Percentiles rank a stretch among this genome's conserved stretches.
Conservation (phyloP, 1,140 invertebrate species). For the Thaumatotibia leucotreta region DNA sequence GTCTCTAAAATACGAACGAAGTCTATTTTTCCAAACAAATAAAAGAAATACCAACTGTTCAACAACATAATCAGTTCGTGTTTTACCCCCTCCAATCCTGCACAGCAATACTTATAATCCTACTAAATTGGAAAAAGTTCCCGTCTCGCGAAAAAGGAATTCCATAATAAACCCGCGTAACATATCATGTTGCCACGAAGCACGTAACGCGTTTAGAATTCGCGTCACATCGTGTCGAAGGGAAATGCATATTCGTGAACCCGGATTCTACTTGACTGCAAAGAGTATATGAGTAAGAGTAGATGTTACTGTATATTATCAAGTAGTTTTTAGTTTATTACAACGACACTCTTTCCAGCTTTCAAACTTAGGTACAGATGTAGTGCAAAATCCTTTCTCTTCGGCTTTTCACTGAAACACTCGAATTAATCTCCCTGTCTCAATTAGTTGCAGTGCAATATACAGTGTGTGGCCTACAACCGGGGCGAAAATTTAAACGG, state of each 20-base stretch:
- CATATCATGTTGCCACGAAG: neutral
- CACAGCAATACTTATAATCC: neutral
- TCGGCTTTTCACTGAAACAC: too few relatives aligned
- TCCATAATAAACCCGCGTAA: neutral
- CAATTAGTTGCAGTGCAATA: too few relatives aligned
- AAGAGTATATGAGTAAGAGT: neutral
- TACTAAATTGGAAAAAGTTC: neutral
- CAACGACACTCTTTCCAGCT: too few relatives aligned
- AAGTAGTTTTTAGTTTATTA: too few relatives aligned
- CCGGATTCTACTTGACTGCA: neutral
- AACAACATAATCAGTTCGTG: neutral
- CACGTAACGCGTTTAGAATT: neutral
- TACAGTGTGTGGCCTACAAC: too few relatives aligned
- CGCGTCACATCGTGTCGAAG: neutral
- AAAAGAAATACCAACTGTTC: neutral
- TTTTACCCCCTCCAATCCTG: neutral
- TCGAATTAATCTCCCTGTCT: too few relatives aligned
- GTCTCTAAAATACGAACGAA: neutral
- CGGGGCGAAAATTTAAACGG: too few relatives aligned
- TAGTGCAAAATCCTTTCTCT: too few relatives aligned
- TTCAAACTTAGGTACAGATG: too few relatives aligned
- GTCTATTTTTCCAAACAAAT: neutral
- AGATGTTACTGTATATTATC: too few relatives aligned
- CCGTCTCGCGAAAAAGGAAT: neutral
- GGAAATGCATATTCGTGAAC: neutral